Percentiles rank a stretch among this genome's conserved stretches.
Conservation (phyloP, 2,888 invertebrate species). For the Crocallis elinguaria region DNA sequence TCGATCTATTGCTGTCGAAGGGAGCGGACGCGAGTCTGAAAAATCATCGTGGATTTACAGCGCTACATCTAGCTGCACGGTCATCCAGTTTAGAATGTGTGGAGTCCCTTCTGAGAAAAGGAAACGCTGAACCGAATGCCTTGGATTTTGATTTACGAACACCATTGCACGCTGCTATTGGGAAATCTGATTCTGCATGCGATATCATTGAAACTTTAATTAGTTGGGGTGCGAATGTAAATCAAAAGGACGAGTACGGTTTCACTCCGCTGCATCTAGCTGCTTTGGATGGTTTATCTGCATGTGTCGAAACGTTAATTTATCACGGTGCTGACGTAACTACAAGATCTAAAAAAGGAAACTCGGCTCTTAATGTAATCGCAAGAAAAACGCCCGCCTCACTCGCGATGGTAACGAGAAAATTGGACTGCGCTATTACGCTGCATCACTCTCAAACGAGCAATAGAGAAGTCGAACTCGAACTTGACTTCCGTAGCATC, state of each 20-base stretch:
- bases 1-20: slow-evolving; percentile 89
- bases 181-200: slow-evolving; percentile 92
- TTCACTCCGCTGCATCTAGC: slow-evolving; percentile 94
- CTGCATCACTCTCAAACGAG: slow-evolving; percentile 91
- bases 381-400: slow-evolving; percentile 94
- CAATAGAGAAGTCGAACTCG: slow-evolving; percentile 91
- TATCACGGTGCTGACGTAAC: slow-evolving; percentile 95
- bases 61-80: slow-evolving; percentile 93
- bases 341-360: slow-evolving; percentile 93
- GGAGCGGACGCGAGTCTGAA: slow-evolving; percentile 90
- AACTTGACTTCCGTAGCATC: slow-evolving; percentile 92
- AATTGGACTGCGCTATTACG: slow-evolving; percentile 92
- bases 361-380: slow-evolving; percentile 93
- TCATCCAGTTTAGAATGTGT: slow-evolving; percentile 93
- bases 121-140: slow-evolving; percentile 91
- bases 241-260: slow-evolving; percentile 93
- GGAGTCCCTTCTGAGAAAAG: slow-evolving; percentile 89
- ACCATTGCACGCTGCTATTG: slow-evolving; percentile 92
- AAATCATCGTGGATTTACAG: slow-evolving; percentile 92
- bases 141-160: slow-evolving; percentile 93
- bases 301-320: slow-evolving; percentile 93
- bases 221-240: slow-evolving; percentile 92
- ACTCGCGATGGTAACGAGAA: slow-evolving; percentile 91
- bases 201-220: slow-evolving; percentile 92
- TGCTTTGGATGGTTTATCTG: slow-evolving; percentile 92